Evolutionary conservation across 2,113 vertebrate genomes (phyloP).

Genomic region (Halichoeres trimaculatus): DNA sequence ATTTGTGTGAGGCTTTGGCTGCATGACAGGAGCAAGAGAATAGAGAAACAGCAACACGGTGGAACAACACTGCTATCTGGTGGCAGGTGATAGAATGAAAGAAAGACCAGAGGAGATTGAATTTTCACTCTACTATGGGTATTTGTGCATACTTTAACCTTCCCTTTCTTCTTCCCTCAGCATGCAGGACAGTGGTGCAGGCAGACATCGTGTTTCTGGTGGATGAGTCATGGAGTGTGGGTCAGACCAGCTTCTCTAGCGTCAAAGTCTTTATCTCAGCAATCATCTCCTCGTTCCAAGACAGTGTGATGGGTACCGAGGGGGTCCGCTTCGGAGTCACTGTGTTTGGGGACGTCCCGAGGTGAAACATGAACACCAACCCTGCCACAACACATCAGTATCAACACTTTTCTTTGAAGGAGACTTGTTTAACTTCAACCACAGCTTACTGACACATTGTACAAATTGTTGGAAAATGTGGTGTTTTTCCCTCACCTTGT

Average conservation of each 20-base stretch:
- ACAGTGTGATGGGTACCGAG: conserved; percentile 71
- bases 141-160: background rate
- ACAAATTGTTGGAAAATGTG: too few species aligned
- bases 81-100: conserved; percentile 48
- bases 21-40: conserved; percentile 35
- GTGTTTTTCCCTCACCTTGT: too few species aligned
- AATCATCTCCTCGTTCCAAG: conserved; percentile 80
- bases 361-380: conserved; percentile 70
- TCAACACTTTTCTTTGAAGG: background rate
- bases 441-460: background rate
- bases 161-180: conserved; percentile 63
- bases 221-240: conserved; percentile 83
- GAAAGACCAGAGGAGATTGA: background rate
- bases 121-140: background rate
- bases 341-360: conserved; percentile 84
- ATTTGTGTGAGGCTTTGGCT: conserved; percentile 53
- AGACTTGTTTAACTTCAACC: background rate
- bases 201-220: conserved; percentile 89
- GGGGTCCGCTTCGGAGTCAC: conserved; percentile 88
- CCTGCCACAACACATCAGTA: background rate
- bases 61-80: conserved; percentile 77
- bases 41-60: conserved; percentile 11
- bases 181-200: conserved; percentile 84
- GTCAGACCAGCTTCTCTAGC: conserved; percentile 73
- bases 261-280: conserved; percentile 85